These are phyloP conservation scores for Trichacis sp. DNA, from an alignment of 2,888 invertebrate species.

Conservation along the genomic window DNA sequence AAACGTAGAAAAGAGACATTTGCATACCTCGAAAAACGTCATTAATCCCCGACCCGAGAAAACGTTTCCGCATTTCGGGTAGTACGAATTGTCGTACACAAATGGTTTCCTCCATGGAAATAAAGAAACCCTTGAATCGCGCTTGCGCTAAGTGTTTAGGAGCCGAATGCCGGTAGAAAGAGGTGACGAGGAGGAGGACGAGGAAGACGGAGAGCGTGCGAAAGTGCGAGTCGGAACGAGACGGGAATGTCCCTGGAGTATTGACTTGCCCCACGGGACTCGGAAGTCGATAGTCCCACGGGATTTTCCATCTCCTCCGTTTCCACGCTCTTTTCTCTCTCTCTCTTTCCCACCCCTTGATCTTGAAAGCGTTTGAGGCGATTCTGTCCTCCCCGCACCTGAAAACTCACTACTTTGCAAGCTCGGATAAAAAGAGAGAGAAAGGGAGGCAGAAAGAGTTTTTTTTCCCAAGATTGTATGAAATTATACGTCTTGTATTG, in stretches of 20 bases:
- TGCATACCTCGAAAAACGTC: not conserved
- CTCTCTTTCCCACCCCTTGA: not conserved
- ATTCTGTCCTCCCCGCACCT: not conserved
- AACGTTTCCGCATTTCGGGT: not conserved
- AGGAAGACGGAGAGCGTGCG: constrained; percentile 27
- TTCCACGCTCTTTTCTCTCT: constrained; percentile 39
- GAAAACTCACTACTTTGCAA: constrained; percentile 2
- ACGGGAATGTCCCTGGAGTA: constrained; percentile 65
- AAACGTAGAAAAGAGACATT: not conserved
- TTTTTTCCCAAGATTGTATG: constrained; percentile 57
- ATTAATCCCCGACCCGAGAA: not conserved
- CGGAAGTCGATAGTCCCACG: constrained; percentile 68
- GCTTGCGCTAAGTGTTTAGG: constrained; percentile 65
- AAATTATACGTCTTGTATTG: constrained; percentile 60
- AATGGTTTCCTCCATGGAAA: constrained; percentile 11
- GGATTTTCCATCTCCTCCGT: constrained; percentile 62
- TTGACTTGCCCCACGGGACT: constrained; percentile 69
- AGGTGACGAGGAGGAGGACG: constrained; percentile 51
- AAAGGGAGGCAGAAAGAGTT: constrained; percentile 45
- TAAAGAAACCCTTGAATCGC: constrained; percentile 46
- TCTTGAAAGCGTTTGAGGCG: constrained; percentile 9
- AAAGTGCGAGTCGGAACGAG: constrained; percentile 28
- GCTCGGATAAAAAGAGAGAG: constrained; percentile 17
- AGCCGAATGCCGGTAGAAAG: constrained; percentile 57
- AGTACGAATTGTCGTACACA: constrained; percentile 2